A percentile compares a stretch with the other conserved stretches of the same genome.
Evolutionary conservation across 1,140 invertebrate genomes (phyloP).

Genomic region (Drosophila kepulauana): DNA sequence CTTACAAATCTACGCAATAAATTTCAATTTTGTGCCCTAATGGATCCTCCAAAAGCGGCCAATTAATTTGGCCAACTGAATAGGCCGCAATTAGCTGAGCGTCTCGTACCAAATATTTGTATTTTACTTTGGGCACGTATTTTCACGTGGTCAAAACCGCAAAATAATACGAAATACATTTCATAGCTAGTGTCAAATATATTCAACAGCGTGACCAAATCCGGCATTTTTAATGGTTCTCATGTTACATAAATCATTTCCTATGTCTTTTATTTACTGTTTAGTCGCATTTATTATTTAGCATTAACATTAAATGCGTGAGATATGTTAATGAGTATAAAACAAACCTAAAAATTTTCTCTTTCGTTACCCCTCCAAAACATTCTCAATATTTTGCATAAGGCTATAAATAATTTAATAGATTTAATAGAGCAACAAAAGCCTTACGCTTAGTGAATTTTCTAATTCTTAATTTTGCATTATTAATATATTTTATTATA

Average conservation of each 20-base stretch:
- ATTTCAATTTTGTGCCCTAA: conserved; percentile 78
- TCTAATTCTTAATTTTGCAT: too few relatives aligned
- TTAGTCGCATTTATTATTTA: background rate
- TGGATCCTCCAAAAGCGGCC: conserved; percentile 71
- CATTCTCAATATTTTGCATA: too few relatives aligned
- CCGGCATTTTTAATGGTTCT: conserved; percentile 26
- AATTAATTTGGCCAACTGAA: conserved; percentile 63
- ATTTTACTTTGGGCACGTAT: background rate
- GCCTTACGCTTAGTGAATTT: too few relatives aligned
- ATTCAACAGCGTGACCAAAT: conserved; percentile 26
- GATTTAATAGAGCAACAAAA: too few relatives aligned
- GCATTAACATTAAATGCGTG: background rate
- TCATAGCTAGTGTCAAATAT: conserved; percentile 22
- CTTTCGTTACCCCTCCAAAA: too few relatives aligned
- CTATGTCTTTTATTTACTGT: background rate
- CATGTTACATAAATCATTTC: conserved; percentile 8
- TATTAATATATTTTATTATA: too few relatives aligned
- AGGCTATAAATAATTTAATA: too few relatives aligned
- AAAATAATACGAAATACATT: conserved; percentile 9
- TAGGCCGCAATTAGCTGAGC: conserved; percentile 65
- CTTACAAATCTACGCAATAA: conserved; percentile 79
- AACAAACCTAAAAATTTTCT: too few relatives aligned
- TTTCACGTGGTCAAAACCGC: background rate
- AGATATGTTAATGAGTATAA: background rate
- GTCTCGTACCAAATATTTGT: conserved; percentile 18